phyloP scores from a whole-genome alignment of 2,888 invertebrate genomes.

The Eristalis pertinax region DNA sequence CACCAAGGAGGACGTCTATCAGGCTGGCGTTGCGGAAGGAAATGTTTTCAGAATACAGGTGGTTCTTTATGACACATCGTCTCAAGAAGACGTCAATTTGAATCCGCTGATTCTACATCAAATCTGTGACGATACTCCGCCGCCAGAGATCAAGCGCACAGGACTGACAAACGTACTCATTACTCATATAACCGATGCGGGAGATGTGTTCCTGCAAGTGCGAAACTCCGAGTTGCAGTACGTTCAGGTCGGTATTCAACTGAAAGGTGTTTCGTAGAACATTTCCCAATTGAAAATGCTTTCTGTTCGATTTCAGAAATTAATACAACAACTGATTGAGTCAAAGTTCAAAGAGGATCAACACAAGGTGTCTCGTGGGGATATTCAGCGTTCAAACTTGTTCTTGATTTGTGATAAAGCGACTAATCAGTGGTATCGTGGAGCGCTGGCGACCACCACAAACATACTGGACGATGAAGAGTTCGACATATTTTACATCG shows the following conservation, averaged over 20 bases:
- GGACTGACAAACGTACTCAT: constrained; percentile 78
- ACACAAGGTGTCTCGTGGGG: constrained; percentile 76
- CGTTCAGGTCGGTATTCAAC: constrained; percentile 75
- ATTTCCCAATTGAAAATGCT: background rate
- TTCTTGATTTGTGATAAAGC: constrained; percentile 82
- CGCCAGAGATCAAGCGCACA: constrained; percentile 77
- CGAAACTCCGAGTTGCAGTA: constrained; percentile 78
- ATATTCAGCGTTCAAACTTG: constrained; percentile 79
- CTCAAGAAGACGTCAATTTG: constrained; percentile 85
- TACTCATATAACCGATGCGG: constrained; percentile 78
- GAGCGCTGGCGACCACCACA: constrained; percentile 77
- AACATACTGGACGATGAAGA: constrained; percentile 76
- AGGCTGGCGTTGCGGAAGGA: constrained; percentile 72
- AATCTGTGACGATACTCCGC: constrained; percentile 81
- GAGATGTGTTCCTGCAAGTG: constrained; percentile 79
- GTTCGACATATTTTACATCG: constrained; percentile 83
- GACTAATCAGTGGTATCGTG: constrained; percentile 81
- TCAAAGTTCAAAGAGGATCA: constrained; percentile 78
- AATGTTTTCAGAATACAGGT: constrained; percentile 81
- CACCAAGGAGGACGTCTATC: constrained; percentile 77
- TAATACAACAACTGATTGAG: constrained; percentile 76
- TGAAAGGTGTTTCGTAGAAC: background rate
- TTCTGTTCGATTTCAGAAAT: constrained; percentile 70
- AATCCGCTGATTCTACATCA: constrained; percentile 84
- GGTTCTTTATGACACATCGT: constrained; percentile 86